Conservation (phyloP, 2,113 vertebrate species). For the Aldabrachelys gigantea region DNA sequence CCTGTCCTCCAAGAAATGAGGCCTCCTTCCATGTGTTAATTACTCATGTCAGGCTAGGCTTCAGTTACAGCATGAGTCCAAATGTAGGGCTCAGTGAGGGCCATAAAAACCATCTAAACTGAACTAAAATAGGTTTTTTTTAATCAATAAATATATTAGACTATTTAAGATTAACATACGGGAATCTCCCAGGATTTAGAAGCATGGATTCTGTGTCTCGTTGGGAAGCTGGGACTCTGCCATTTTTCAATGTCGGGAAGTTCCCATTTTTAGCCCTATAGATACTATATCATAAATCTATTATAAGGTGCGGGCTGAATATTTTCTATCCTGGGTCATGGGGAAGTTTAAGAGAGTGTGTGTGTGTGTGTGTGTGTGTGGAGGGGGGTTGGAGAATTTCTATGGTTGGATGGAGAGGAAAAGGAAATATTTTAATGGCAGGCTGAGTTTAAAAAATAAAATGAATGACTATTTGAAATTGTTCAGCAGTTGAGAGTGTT, state of each 20-base stretch:
- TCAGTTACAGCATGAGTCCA: background rate
- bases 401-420: background rate
- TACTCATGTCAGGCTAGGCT: too few relatives aligned
- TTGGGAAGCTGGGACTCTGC: background rate
- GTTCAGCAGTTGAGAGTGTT: background rate
- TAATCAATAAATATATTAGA: slow-evolving; percentile 19
- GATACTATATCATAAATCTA: background rate
- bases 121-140: slow-evolving; percentile 58
- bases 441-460: background rate
- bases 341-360: background rate
- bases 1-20: too few relatives aligned
- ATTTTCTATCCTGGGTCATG: background rate
- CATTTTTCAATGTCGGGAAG: slow-evolving; percentile 10
- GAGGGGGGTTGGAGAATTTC: background rate
- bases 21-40: too few relatives aligned
- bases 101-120: slow-evolving; percentile 63
- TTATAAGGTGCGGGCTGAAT: background rate
- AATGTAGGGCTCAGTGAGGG: slow-evolving; percentile 55
- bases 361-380: background rate
- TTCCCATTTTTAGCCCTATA: slow-evolving; percentile 12
- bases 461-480: slow-evolving; percentile 17
- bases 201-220: background rate
- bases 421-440: background rate
- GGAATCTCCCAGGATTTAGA: background rate
- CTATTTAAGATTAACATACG: slow-evolving; percentile 8